Conservation (phyloP, 2,888 invertebrate species). For the Cataglyphis rosenhaueri region DNA sequence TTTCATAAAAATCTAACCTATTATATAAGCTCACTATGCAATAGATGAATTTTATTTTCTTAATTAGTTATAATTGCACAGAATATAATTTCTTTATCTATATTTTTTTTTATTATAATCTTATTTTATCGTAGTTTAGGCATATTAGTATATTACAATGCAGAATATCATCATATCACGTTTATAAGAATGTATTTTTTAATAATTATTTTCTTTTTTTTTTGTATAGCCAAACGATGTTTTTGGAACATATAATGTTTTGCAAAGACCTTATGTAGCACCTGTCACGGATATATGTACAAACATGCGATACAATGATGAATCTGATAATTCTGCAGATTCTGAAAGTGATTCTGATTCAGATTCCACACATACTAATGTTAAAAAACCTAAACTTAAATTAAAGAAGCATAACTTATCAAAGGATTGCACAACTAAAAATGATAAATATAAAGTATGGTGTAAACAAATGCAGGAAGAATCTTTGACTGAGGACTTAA, state of each 20-base stretch:
- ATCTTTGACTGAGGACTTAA: slow-evolving; percentile 91
- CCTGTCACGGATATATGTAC: slow-evolving; percentile 71
- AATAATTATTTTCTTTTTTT: slow-evolving; percentile 11
- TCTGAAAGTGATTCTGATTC: slow-evolving; percentile 89
- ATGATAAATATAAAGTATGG: slow-evolving; percentile 93
- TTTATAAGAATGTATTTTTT: background rate
- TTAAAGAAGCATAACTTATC: slow-evolving; percentile 84
- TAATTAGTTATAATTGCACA: background rate
- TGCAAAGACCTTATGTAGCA: slow-evolving; percentile 80
- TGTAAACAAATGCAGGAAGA: slow-evolving; percentile 91
- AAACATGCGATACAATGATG: slow-evolving; percentile 88
- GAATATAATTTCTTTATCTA: background rate
- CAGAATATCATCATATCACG: background rate
- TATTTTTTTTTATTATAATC: background rate
- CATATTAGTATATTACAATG: background rate
- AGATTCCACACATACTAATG: slow-evolving; percentile 82
- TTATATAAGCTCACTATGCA: background rate
- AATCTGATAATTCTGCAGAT: slow-evolving; percentile 86
- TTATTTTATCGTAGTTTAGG: background rate
- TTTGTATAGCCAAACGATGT: slow-evolving; percentile 77
- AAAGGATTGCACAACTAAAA: slow-evolving; percentile 84
- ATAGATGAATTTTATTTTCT: background rate
- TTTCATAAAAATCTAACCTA: slow-evolving; percentile 75
- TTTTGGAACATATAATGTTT: slow-evolving; percentile 82
- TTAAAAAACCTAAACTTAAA: slow-evolving; percentile 87